Percentiles rank a stretch among this genome's conserved stretches.
These are phyloP conservation scores for Pelecanus crispus DNA, from an alignment of 2,113 vertebrate genomes.

Conservation along the genomic window DNA sequence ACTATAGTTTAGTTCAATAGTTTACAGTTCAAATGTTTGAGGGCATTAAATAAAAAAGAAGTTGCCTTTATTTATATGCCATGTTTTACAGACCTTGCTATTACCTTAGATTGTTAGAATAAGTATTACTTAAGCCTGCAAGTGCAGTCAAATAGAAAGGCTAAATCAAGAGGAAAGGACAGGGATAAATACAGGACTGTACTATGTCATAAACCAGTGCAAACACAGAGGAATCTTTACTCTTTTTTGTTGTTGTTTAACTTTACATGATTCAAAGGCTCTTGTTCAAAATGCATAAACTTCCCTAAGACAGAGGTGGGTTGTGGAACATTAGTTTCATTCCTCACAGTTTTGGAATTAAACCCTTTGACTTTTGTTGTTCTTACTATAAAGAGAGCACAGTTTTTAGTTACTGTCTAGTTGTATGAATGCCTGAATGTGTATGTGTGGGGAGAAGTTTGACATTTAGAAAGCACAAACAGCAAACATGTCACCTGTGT, in stretches of 20 bases:
- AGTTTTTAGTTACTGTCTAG: slow-evolving; percentile 45
- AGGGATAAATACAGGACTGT: neutral
- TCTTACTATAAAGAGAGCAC: slow-evolving; percentile 55
- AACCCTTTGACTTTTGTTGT: slow-evolving; percentile 56
- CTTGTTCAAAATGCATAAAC: slow-evolving; percentile 3
- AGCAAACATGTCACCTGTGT: slow-evolving; percentile 53
- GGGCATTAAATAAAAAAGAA: neutral
- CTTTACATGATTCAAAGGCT: slow-evolving; percentile 18
- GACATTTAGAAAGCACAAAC: slow-evolving; percentile 54
- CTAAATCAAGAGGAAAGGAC: neutral
- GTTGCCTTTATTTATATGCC: neutral
- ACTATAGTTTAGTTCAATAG: neutral
- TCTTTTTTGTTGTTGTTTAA: neutral
- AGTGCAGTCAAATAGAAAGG: neutral
- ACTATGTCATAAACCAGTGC: neutral
- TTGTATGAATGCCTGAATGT: slow-evolving; percentile 23
- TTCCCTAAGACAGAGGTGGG: slow-evolving; percentile 37
- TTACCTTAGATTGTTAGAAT: neutral
- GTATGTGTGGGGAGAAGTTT: slow-evolving; percentile 27
- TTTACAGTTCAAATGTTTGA: neutral
- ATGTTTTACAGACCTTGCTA: neutral
- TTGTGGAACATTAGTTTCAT: slow-evolving; percentile 61
- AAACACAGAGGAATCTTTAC: neutral
- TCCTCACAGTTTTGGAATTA: slow-evolving; percentile 55
- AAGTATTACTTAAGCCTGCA: neutral